Evolutionary conservation across 2,113 vertebrate species (phyloP).

Genomic region (zebrafish (Danio rerio)): GRCz12tu NC_133183.1:7971001-7971500

Average conservation of each 20-base stretch:
- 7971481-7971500: constrained; percentile 17
- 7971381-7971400: neutral
- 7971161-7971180: no score
- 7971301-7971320: neutral
- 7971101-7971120: no score
- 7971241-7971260: no score
- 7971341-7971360: neutral
- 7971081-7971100: no score
- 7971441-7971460: neutral
- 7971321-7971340: neutral
- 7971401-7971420: constrained; percentile 1
- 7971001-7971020: no score
- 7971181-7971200: no score
- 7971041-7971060: no score
- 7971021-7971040: no score
- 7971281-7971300: neutral
- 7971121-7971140: no score
- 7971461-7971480: neutral
- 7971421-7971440: neutral
- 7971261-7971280: neutral
- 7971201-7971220: neutral
- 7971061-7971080: no score
- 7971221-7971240: neutral
- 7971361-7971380: neutral
- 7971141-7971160: no score